Conservation (phyloP, 2,797 vertebrate genomes). For the Pachyuromys duprasi region DNA sequence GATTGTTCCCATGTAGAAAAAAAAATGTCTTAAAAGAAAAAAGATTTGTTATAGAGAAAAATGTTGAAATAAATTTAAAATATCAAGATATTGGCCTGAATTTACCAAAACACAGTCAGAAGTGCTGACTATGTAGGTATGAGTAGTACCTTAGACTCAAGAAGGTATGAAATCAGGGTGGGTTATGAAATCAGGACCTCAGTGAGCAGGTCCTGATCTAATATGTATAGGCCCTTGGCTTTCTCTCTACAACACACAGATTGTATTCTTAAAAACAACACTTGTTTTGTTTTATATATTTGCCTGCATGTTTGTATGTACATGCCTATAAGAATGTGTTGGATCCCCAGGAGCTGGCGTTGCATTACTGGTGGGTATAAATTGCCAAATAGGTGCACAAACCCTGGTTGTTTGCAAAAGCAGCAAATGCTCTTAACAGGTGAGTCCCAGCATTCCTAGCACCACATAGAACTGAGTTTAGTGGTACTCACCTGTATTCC, state of each 20-base stretch:
- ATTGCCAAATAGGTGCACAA: neutral
- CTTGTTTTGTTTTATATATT: neutral
- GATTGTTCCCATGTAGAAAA: neutral
- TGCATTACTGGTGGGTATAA: neutral
- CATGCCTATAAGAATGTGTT: neutral
- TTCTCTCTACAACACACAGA: neutral
- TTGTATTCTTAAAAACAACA: neutral
- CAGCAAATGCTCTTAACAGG: neutral
- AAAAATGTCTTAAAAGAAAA: neutral
- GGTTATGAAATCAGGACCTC: neutral
- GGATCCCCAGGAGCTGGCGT: too few species aligned
- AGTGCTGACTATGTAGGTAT: neutral
- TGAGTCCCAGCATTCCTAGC: neutral
- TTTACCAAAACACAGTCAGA: neutral
- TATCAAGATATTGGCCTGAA: neutral
- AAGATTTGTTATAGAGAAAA: neutral
- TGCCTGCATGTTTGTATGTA: neutral
- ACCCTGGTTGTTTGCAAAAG: neutral
- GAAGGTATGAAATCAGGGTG: neutral
- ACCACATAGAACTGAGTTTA: neutral
- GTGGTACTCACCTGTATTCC: too few species aligned
- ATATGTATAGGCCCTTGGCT: neutral
- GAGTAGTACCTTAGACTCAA: neutral
- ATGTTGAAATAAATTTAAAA: neutral
- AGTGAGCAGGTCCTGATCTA: neutral